Evolutionary conservation across 1,140 invertebrate genomes (phyloP), one percentile per base, ranked within the genome.

Genomic region (Scylla paramamosain): DNA sequence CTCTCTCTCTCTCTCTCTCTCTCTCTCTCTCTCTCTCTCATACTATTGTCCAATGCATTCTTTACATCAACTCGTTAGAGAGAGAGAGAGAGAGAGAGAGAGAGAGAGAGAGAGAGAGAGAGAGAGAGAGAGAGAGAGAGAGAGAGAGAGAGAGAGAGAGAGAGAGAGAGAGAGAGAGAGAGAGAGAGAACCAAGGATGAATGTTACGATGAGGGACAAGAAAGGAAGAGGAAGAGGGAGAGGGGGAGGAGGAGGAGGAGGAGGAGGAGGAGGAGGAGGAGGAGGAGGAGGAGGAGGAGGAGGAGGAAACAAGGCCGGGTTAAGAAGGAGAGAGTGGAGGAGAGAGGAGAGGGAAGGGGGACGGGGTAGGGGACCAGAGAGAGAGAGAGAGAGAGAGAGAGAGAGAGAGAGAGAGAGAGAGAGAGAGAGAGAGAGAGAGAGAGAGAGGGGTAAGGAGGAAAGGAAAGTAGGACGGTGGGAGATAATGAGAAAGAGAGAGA

Each of bases 21-120:
- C 67, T 39, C 29, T 67, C 89, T 91, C 89, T 91, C 89, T 52
- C 89, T 91, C 89, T 25, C 89, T 59, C 39, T 39, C 39, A 39
- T 6, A 6, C 10, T 59, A 12, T 59, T 59, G 52, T 59, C 10
- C 10, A 59, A 20, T 59, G 52, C 52, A 14, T 20, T 14, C 46
- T 14, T 48, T 59, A 59, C 52, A 59, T 59, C 67, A 77, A 12
- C 2, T 20, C 10, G 10, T 59, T 59, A 86, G 31, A 16, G 31
- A 28, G 87, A 32, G 6, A 89, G 32, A 52, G 31, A 39, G 32
- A 91, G 46, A 52, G n/a, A 45, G 14, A 29, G 46, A 1, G 20
- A 52, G 2, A 20, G 25, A 28, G 28, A 20, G 28, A 25, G 25
- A 91, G 7, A 10, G 14, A 52, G 7, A 88, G 32, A 91, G 46